Percentiles rank a stretch among this genome's conserved stretches.
Conservation (phyloP, 2,888 invertebrate species). For the Caenorhabditis panamensis region DNA sequence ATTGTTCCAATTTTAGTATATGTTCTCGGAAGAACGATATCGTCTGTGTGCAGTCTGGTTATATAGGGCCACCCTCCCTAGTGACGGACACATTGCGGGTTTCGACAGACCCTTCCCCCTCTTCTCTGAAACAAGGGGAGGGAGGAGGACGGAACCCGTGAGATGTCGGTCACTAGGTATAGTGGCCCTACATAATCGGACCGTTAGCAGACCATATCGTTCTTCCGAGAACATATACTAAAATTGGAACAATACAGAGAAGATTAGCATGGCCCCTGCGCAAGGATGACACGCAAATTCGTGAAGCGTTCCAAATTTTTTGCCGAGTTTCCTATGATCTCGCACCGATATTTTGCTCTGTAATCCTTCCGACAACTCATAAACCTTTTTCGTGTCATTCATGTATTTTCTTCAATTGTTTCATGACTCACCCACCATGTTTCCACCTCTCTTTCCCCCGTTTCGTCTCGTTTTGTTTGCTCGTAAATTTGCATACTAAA, state of each 20-base stretch:
- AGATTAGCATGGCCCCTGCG: slow-evolving; percentile 94
- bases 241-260: slow-evolving; percentile 94
- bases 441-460: background rate
- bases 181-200: too few species aligned
- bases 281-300: slow-evolving; percentile 95
- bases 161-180: too few species aligned
- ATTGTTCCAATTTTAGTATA: slow-evolving; percentile 89
- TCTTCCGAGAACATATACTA: slow-evolving; percentile 80
- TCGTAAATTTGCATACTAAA: slow-evolving; percentile 57
- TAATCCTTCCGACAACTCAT: too few species aligned
- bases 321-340: slow-evolving; percentile 47
- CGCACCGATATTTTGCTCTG: too few species aligned
- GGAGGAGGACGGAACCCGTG: too few species aligned
- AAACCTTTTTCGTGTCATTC: too few species aligned
- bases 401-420: background rate
- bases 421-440: slow-evolving; percentile 9
- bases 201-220: background rate
- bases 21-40: slow-evolving; percentile 61
- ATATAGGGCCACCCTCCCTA: too few species aligned
- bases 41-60: too few species aligned
- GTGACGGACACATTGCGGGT: too few species aligned
- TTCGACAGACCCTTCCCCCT: too few species aligned
- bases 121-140: too few species aligned
- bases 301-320: slow-evolving; percentile 89
- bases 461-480: slow-evolving; percentile 41